phyloP scores from a whole-genome alignment of 2,113 vertebrate species.

The Typhlomys cinereus region DNA sequence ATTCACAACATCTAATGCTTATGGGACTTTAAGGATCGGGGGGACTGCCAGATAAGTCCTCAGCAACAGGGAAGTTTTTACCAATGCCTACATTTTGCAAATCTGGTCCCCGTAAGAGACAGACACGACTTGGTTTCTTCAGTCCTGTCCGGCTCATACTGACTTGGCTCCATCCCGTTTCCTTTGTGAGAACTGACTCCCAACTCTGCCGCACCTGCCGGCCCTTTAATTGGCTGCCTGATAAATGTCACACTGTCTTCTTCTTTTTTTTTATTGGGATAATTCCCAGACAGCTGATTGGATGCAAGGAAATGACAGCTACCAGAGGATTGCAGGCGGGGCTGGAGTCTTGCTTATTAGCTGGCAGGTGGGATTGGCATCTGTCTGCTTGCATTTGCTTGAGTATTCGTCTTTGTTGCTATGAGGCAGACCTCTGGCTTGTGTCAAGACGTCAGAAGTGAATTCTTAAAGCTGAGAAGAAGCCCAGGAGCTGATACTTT shows the following conservation, averaged over 20 bases:
- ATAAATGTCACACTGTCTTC: conserved; percentile 74
- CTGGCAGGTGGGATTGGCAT: conserved; percentile 72
- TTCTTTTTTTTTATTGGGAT: conserved; percentile 71
- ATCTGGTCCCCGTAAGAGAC: background rate
- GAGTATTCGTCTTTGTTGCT: conserved; percentile 50
- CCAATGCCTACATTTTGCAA: background rate
- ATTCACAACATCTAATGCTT: background rate
- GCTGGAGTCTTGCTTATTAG: conserved; percentile 64
- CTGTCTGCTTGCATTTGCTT: conserved; percentile 66
- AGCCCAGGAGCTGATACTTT: conserved; percentile 26
- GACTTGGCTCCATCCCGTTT: conserved; percentile 20
- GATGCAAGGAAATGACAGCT: conserved; percentile 63
- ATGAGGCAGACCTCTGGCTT: conserved; percentile 65
- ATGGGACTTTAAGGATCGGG: background rate
- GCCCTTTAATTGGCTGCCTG: conserved; percentile 74
- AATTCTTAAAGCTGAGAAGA: conserved; percentile 38
- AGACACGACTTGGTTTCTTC: background rate
- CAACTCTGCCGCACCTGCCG: background rate
- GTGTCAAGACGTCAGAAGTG: conserved; percentile 53
- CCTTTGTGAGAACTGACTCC: conserved; percentile 61
- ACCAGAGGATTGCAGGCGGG: conserved; percentile 63
- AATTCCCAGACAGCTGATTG: conserved; percentile 79
- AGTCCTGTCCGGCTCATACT: background rate
- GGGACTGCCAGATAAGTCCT: background rate
- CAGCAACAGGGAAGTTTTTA: background rate